Conservation (phyloP, 1,140 invertebrate species). For the Anagrus nilaparvatae region DNA sequence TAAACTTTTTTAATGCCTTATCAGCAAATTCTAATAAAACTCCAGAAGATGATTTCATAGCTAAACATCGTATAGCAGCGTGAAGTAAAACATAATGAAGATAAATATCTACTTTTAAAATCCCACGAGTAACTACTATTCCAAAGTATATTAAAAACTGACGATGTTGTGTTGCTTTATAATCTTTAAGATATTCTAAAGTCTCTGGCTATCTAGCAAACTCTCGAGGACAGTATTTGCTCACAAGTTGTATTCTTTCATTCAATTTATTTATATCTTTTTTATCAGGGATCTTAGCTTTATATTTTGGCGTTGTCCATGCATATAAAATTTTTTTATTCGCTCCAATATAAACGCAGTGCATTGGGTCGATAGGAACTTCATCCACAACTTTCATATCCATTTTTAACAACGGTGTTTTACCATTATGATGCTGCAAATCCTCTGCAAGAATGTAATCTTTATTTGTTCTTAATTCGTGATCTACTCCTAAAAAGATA, state of each 20-base stretch:
- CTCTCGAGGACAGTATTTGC: too few relatives aligned
- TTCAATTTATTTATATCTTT: background rate
- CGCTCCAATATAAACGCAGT: too few relatives aligned
- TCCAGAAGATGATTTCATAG: background rate
- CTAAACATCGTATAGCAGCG: background rate
- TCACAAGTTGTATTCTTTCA: background rate
- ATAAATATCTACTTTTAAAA: conserved; percentile 12
- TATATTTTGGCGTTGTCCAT: too few relatives aligned
- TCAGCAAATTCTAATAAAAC: background rate
- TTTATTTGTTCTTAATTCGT: conserved; percentile 8
- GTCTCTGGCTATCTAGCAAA: too few relatives aligned
- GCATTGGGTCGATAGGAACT: too few relatives aligned
- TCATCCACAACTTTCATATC: too few relatives aligned
- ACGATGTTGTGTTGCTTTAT: conserved; percentile 1
- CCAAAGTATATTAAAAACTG: conserved; percentile 12
- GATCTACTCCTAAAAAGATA: conserved; percentile 1
- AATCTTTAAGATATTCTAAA: background rate
- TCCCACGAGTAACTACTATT: too few relatives aligned
- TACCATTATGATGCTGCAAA: conserved; percentile 12
- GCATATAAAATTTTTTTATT: too few relatives aligned
- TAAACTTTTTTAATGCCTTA: background rate
- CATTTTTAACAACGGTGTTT: background rate
- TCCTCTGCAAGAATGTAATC: conserved; percentile 14
- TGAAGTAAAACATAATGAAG: background rate
- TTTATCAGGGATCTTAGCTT: too few relatives aligned